Evolutionary conservation across 2,888 invertebrate genomes (phyloP).

Genomic region (Cephus pulcher): DNA sequence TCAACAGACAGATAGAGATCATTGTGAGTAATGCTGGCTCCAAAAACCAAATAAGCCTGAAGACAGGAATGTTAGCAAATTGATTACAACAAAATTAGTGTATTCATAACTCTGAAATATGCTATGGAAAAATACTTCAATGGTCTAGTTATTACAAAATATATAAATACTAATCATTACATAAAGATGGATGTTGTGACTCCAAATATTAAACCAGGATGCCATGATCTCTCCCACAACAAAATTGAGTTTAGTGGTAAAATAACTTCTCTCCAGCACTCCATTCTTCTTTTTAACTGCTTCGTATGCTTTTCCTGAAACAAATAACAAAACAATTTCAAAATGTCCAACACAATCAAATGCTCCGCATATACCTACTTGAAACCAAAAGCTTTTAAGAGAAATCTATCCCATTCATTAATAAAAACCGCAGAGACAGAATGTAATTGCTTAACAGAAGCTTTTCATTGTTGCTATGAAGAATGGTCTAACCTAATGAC

Average conservation of each 20-base stretch:
- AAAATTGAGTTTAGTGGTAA: slow-evolving; percentile 77
- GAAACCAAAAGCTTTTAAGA: not conserved
- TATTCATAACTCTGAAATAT: slow-evolving; percentile 35
- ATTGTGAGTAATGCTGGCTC: slow-evolving; percentile 84
- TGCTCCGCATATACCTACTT: not conserved
- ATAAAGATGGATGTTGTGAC: slow-evolving; percentile 68
- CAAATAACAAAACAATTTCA: slow-evolving; percentile 18
- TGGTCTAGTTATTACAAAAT: not conserved
- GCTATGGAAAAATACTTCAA: not conserved
- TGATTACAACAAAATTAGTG: slow-evolving; percentile 33
- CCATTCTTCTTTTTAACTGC: slow-evolving; percentile 77
- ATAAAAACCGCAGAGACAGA: not conserved
- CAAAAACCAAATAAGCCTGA: slow-evolving; percentile 82
- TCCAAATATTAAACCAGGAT: slow-evolving; percentile 82
- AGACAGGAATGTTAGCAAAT: slow-evolving; percentile 58
- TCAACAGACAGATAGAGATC: slow-evolving; percentile 76
- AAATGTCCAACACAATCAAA: slow-evolving; percentile 3
- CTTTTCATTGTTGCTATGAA: not conserved
- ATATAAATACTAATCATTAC: slow-evolving; percentile 52
- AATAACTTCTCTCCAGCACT: slow-evolving; percentile 82
- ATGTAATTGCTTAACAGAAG: not conserved
- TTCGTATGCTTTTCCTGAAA: slow-evolving; percentile 79
- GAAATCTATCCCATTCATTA: not conserved
- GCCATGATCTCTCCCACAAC: slow-evolving; percentile 88
- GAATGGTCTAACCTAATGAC: not conserved